Evolutionary conservation across 1,140 invertebrate genomes (phyloP), one percentile per base, ranked within the genome.

Genomic region (Pseudomyrmex concolor): DNA sequence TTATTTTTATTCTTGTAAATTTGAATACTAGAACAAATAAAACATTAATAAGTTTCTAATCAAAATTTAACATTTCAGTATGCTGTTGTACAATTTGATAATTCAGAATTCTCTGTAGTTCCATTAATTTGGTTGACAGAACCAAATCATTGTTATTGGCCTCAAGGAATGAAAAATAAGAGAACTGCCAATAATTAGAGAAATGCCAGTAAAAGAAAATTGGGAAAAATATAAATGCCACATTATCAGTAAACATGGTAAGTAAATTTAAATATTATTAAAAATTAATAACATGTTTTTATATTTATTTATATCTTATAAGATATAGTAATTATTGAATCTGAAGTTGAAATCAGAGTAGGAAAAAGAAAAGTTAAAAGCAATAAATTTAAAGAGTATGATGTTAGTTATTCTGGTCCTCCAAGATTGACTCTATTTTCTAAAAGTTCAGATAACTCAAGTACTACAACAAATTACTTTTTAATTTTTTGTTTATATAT

Each of bases 101-200:
- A 70, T 17, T 34, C n/a, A 2, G 50, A 70, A 2, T 54, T 70
- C 15, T 70, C 50, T 1, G 45, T 67, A 22, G 45, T 67, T 67
- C 64, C 64, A 5, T 15, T 22, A 67, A 22, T 19, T 22, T 67
- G 67, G 67, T 19, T 70, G 10, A 22, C 54, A 10, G 50, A 70
- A 70, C 67, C 67, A 55, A n/a, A 70, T 70, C 13, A 70, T 55
- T 70, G 50, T 54, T 70, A 54, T n/a, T 70, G 67, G 67, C 50
- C 67, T n/a, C 0, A 25, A 70, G 50, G 48, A 10, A 34, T 54
- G 1, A 70, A 34, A 70, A 70, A 70, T 55, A 34, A 34, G 0
- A 70, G 67, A 54, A 70, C 22, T 5, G 50, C 50, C 50, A 34
- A 70, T 70, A 34, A 8, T 54, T 48, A 55, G 2, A 54, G 50